These are phyloP conservation scores for Pollenia angustigena DNA, from an alignment of 2,888 invertebrate species.

Conservation along the genomic window DNA sequence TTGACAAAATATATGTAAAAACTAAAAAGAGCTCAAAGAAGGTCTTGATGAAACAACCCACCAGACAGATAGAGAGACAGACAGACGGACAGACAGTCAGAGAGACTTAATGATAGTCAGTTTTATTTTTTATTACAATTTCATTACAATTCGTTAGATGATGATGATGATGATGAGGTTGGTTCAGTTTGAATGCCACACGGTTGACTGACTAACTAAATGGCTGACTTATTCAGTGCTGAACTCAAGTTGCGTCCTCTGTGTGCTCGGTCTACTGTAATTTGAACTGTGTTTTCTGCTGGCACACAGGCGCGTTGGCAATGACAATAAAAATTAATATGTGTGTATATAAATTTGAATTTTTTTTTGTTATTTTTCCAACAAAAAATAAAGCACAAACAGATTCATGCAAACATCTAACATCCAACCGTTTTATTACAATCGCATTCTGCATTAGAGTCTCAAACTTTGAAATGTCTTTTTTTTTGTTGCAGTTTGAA, in stretches of 20 bases:
- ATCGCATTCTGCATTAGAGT: constrained; percentile 43
- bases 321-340: constrained; percentile 71
- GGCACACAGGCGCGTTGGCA: constrained; percentile 73
- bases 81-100: constrained; percentile 18
- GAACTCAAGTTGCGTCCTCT: constrained; percentile 33
- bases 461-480: constrained; percentile 6
- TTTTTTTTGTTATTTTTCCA: not conserved
- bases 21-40: not conserved
- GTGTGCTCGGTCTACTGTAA: constrained; percentile 35
- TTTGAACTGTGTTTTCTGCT: constrained; percentile 55
- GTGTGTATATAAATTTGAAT: constrained; percentile 40
- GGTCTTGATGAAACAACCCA: not conserved
- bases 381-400: not conserved
- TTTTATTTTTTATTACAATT: constrained; percentile 9
- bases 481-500: constrained; percentile 22
- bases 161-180: constrained; percentile 40
- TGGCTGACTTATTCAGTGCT: constrained; percentile 38
- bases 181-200: constrained; percentile 31
- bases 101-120: not conserved
- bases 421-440: constrained; percentile 23
- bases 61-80: not conserved
- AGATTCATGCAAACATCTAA: constrained; percentile 7
- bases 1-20: constrained; percentile 13
- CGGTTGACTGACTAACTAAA: constrained; percentile 64
- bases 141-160: not conserved